phyloP scores from a whole-genome alignment of 2,797 vertebrate species.

The Hypotaenidia okinawae region DNA sequence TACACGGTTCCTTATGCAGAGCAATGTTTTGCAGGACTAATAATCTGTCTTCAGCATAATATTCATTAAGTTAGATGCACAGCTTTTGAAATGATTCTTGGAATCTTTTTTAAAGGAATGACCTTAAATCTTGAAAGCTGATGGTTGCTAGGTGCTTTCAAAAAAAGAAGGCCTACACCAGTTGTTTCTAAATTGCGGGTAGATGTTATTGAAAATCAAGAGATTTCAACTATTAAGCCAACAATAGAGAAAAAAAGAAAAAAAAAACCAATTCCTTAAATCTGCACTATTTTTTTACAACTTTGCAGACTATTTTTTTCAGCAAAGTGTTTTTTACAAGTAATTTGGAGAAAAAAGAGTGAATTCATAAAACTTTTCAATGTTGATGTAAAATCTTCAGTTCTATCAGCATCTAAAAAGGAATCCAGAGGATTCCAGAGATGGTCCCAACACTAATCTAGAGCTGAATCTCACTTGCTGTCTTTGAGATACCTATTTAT shows the following conservation, averaged over 20 bases:
- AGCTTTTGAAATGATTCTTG: not conserved
- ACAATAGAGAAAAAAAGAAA: rapidly evolving
- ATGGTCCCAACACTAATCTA: not conserved
- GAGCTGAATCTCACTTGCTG: not conserved
- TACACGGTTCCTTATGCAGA: not conserved
- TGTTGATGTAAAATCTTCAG: not conserved
- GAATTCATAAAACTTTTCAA: not conserved
- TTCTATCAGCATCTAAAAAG: not conserved
- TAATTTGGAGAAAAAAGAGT: not conserved
- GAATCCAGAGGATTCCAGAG: not conserved
- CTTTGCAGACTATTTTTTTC: not conserved
- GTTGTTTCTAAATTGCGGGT: not conserved
- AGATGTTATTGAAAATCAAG: not conserved
- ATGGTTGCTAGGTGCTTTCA: not conserved
- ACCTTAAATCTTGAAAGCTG: not conserved
- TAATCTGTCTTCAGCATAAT: not conserved
- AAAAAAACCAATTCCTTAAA: not conserved
- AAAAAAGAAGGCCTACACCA: not conserved
- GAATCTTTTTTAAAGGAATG: not conserved
- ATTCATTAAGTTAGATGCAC: not conserved
- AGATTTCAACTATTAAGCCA: not conserved
- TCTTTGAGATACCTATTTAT: conserved; percentile 8
- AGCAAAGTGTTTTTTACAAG: not conserved
- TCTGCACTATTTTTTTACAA: not conserved
- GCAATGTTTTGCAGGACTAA: not conserved